phyloP scores from a whole-genome alignment of 2,797 vertebrate genomes.

The Trachurus trachurus region DNA sequence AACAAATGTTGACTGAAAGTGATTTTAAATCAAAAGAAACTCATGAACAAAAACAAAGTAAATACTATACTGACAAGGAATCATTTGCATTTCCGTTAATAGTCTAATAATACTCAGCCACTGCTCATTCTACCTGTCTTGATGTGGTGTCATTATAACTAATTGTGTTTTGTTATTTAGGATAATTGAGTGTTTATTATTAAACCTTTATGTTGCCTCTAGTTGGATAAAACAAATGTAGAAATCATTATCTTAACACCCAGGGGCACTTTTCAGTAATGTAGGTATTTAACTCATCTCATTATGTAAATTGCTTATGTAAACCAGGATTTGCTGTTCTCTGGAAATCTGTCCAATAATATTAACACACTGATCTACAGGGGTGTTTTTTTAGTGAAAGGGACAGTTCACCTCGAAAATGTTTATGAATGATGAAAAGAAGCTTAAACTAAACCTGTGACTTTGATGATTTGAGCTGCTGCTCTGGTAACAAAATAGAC shows the following conservation, averaged over 20 bases:
- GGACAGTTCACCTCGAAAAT: constrained; percentile 7
- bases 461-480: constrained; percentile 51
- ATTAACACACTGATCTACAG: background rate
- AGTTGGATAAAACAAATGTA: constrained; percentile 8
- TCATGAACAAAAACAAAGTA: background rate
- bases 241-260: background rate
- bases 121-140: background rate
- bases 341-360: constrained; percentile 1
- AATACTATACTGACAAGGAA: background rate
- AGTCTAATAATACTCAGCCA: background rate
- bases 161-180: constrained; percentile 3
- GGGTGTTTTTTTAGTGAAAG: constrained; percentile 17
- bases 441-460: constrained; percentile 20
- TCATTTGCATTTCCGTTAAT: constrained; percentile 1
- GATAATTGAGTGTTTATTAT: background rate
- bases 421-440: background rate
- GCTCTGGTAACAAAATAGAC: constrained; percentile 40
- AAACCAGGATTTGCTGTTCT: background rate
- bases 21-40: background rate
- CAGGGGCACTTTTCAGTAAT: background rate
- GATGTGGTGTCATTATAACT: constrained; percentile 1
- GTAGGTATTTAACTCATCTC: background rate
- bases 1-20: background rate
- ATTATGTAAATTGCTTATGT: background rate
- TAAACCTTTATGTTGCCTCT: background rate